Conservation (phyloP, 1,140 invertebrate species). For the Anoplophora glabripennis region DNA sequence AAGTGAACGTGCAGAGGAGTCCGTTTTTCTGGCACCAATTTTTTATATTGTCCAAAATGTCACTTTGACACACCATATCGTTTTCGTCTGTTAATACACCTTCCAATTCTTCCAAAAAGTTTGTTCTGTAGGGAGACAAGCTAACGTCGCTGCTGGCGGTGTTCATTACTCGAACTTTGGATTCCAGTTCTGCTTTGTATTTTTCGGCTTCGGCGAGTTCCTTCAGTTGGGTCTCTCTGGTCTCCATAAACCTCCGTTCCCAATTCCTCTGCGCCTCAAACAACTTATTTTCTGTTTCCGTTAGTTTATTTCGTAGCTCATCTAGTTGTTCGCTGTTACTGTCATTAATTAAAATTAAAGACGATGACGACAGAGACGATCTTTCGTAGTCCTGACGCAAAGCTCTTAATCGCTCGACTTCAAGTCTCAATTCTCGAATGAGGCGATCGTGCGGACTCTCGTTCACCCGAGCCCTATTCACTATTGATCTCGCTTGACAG, state of each 20-base stretch:
- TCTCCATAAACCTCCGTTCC: slow-evolving; percentile 52
- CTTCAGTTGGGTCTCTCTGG: slow-evolving; percentile 39
- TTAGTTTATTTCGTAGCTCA: slow-evolving; percentile 55
- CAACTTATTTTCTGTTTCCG: slow-evolving; percentile 60
- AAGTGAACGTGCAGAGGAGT: slow-evolving; percentile 26
- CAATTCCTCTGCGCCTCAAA: slow-evolving; percentile 57
- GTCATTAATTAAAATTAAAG: slow-evolving; percentile 45
- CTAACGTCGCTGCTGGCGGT: slow-evolving; percentile 42
- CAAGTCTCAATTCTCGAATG: slow-evolving; percentile 62
- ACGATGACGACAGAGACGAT: slow-evolving; percentile 46
- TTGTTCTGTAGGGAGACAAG: slow-evolving; percentile 52
- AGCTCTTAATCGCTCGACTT: slow-evolving; percentile 65
- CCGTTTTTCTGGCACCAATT: slow-evolving; percentile 30
- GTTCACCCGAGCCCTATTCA: slow-evolving; percentile 75
- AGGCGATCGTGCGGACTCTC: slow-evolving; percentile 71
- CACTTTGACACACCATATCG: slow-evolving; percentile 5
- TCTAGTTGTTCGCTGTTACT: slow-evolving; percentile 49
- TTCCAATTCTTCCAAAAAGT: slow-evolving; percentile 56
- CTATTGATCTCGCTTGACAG: slow-evolving; percentile 83
- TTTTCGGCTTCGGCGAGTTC: slow-evolving; percentile 59
- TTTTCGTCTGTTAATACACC: slow-evolving; percentile 47
- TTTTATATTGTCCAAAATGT: slow-evolving; percentile 26
- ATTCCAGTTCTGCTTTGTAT: slow-evolving; percentile 57
- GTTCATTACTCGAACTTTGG: slow-evolving; percentile 43
- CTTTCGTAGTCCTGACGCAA: slow-evolving; percentile 57